Percentiles rank a stretch among this genome's conserved stretches.
Evolutionary conservation across 2,888 invertebrate genomes (phyloP).

Genomic region (Epistrophe grossulariae): DNA sequence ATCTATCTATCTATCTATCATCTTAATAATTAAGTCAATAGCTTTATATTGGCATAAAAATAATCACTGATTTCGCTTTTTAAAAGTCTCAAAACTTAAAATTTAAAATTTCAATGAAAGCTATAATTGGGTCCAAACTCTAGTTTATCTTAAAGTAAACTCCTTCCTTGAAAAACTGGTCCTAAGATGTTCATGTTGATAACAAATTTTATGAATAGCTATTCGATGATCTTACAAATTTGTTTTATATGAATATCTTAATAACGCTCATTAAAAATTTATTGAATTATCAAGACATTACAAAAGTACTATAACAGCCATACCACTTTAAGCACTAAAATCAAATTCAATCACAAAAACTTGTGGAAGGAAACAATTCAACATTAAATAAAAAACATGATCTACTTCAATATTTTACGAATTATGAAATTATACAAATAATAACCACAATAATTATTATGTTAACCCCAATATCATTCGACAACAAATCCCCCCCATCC

Average conservation of each 20-base stretch:
- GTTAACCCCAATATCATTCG: not conserved
- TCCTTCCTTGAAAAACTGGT: too few relatives aligned
- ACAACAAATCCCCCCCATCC: not conserved
- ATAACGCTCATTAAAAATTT: too few relatives aligned
- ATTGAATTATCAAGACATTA: not conserved
- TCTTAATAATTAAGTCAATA: too few relatives aligned
- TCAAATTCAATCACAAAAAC: not conserved
- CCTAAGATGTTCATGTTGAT: too few relatives aligned
- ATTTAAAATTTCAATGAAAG: too few relatives aligned
- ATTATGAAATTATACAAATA: constrained; percentile 1
- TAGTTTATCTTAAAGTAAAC: too few relatives aligned
- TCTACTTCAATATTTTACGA: not conserved
- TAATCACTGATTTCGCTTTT: too few relatives aligned
- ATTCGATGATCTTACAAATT: not conserved
- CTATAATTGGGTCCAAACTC: too few relatives aligned
- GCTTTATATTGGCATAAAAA: too few relatives aligned
- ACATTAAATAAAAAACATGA: not conserved
- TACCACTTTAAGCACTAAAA: not conserved
- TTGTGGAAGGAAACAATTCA: not conserved
- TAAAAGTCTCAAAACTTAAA: too few relatives aligned
- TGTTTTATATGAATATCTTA: not conserved
- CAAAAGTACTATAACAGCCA: not conserved
- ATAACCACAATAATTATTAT: not conserved
- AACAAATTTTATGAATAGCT: not conserved
- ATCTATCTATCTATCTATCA: too few relatives aligned